phyloP scores from a whole-genome alignment of 2,888 invertebrate genomes.

The Callimorpha dominula region DNA sequence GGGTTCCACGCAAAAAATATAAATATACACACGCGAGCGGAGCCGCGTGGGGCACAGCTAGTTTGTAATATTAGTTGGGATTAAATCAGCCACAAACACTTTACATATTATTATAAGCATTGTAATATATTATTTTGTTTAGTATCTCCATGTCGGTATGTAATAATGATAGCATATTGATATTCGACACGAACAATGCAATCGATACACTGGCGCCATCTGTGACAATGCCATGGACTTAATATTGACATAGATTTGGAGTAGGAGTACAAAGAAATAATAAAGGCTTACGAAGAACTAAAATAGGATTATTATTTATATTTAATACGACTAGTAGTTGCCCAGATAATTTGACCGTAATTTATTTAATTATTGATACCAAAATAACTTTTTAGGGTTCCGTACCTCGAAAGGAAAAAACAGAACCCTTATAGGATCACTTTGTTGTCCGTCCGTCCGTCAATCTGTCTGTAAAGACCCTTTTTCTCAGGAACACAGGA shows the following conservation, averaged over 20 bases:
- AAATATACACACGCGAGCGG: too few species aligned
- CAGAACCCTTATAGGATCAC: too few species aligned
- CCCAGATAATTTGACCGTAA: too few species aligned
- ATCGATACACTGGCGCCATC: constrained; percentile 19
- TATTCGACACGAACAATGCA: constrained; percentile 19
- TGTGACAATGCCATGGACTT: constrained; percentile 11
- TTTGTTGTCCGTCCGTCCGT: too few species aligned
- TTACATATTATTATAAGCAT: not conserved
- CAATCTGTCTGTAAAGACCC: too few species aligned
- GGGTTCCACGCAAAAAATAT: too few species aligned
- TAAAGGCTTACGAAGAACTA: not conserved
- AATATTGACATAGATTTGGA: constrained; percentile 8
- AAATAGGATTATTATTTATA: too few species aligned
- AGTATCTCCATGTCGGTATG: constrained; percentile 18
- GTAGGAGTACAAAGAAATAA: not conserved
- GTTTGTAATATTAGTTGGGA: not conserved
- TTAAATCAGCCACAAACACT: not conserved
- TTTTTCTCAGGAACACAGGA: too few species aligned
- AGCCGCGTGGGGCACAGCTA: not conserved
- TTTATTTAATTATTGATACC: too few species aligned
- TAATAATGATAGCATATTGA: constrained; percentile 18
- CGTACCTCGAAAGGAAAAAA: too few species aligned
- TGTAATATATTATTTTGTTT: not conserved
- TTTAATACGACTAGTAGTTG: too few species aligned
- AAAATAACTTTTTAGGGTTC: too few species aligned